These are phyloP conservation scores for Bos taurus DNA, from an alignment of 2,113 vertebrate genomes.

Conservation along the genomic window ARS-UCD2.0 NC_037347.1:55160001-55160500, in stretches of 20 bases:
- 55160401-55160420: background rate
- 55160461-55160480: background rate
- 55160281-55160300: background rate
- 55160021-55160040: background rate
- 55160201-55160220: background rate
- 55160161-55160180: background rate
- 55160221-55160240: background rate
- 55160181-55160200: background rate
- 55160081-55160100: background rate
- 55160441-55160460: background rate
- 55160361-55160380: background rate
- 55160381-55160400: too few relatives aligned
- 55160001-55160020: background rate
- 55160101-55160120: background rate
- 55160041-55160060: background rate
- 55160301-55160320: background rate
- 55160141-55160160: background rate
- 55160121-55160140: background rate
- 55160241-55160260: background rate
- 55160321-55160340: background rate
- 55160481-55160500: background rate
- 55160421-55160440: background rate
- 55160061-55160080: background rate
- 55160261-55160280: background rate
- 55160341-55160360: background rate